Base-by-base conservation (phyloP, 1,140 invertebrate genomes). In the Zophobas morio region DNA sequence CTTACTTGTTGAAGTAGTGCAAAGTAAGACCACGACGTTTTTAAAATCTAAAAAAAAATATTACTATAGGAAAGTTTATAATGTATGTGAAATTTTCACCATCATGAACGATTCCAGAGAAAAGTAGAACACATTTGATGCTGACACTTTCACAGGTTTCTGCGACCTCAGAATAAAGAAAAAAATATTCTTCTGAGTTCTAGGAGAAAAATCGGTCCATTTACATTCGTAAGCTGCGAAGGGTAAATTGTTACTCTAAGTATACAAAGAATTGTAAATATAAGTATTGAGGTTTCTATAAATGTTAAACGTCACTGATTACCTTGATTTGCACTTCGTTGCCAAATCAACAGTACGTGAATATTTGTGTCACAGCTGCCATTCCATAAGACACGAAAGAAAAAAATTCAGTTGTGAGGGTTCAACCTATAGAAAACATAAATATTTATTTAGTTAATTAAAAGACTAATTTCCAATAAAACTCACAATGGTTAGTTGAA, bases 301-400 rank as follows among this genome's bases (percentile, higher is more conserved):
- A 32, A 32, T 1, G n/a, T 1, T 8, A 53, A n/a, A 20, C 20
- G 20, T 20, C 20, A 20, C 20, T 35, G 6, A 2, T 54, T 73
- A 73, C 70, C 49, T 73, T 54, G n/a, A 73, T 8, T 54, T 54
- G 8, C 1, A 73, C 49, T 51, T 73, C 47, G 20, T 73, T 51
- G 36, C 70, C 35, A 2, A 73, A 53, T 46, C 70, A 73, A 53
- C 47, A 73, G 70, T 73, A 73, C 35, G 20, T 36, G 34, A 73
- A 73, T n/a, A 73, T 54, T 73, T 73, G 70, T 54, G 35, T 35
- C 2, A 73, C 5, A 33, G 2, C 36, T 56, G 70, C 70, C 1
- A 2, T 0, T 2, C 8, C 20, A 8, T 57, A 57, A 2, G 56
- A 34, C 33, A 36, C n/a, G 35, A 57, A 57, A 57, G 34, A 33